Evolutionary conservation across 2,113 vertebrate genomes (phyloP), one percentile per base, ranked within the genome.

Genomic region (Eubucco bourcierii): DNA sequence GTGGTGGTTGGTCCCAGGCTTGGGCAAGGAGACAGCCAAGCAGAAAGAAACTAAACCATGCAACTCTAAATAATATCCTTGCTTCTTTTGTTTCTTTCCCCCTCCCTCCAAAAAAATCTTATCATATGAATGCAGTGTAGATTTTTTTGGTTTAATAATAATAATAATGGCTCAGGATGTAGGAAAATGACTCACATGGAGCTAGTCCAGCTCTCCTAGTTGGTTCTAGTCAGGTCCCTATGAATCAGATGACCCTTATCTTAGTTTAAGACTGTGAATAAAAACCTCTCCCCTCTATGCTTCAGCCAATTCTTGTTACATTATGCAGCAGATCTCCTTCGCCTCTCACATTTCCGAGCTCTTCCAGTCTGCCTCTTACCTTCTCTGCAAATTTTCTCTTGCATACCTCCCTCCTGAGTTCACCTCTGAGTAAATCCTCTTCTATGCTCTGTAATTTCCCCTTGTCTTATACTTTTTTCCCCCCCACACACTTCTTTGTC

Each of bases 111-210:
- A 44, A 24, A 16, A 75, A 92, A 95, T 73, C 70, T 90, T 94
- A 86, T 94, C 93, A 72, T 87, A 91, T 72, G 84, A 95, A 79
- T 1, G 41, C 84, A 96, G 61, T 2, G 53, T 87, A 72, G 82
- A 16, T 61, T 24, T 96, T 97, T 94, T 96, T 90, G 71, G 84
- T 84, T 96, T 77, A 92, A 92, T n/a, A 94, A 95, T 90, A 97
- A 96, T 83, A 95, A 96, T 91, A 97, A 96, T 93, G 77, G 88
- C 83, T 96, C 87, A 47, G 90, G 90, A 94, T 83, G 91, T 82
- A 95, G 94, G 94, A 90, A 96, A 95, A 96, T 97, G 95, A 97
- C 95, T 97, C 97, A 97, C 77, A 23, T 95, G 97, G 96, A 96
- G 91, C 28, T 46, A 44, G 77, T 90, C 96, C 95, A 97, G 91